Evolutionary conservation across 2,113 vertebrate species (phyloP), one percentile per base, ranked within the genome.

Genomic region (Labrus mixtus): DNA sequence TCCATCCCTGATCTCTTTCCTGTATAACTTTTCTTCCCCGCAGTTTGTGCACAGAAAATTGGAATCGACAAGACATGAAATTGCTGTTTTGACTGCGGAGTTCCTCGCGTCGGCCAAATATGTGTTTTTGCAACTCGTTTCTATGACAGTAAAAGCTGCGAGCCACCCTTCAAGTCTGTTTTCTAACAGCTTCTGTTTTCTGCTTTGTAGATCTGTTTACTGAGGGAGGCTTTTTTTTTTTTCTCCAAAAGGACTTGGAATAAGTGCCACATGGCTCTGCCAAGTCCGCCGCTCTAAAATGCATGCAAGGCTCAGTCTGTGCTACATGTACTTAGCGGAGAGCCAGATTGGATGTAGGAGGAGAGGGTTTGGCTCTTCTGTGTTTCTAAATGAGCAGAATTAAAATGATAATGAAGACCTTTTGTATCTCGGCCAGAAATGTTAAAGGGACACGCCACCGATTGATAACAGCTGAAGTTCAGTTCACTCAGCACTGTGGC

Each of bases 31-130:
- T 20, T 57, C 39, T 53, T 19, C 74, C 56, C 45, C 62, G 45
- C 53, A 61, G 29, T 79, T 83, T 53, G 65, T 66, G 19, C 57
- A 4, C 63, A 41, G 68, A 59, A 78, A 86, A 82, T 89, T 84
- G 58, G 46, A 77, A 68, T 60, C 59, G 69, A 89, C 68, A 84
- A 71, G 55, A 81, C 77, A 85, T 91, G 77, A 87, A 85, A 86
- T 73, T 86, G 83, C 50, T 88, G 85, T 83, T 87, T 75, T 78
- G 70, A 86, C 69, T 73, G 39, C 72, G 77, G 79, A 70, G 41
- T 68, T 66, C 57, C 39, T 78, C 15, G 0, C 4, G 61, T 59
- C 66, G 59, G 58, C 53, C 56, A 36, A 53, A 69, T 45, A 0
- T 2, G 2, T 36, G 62, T 82, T 84, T 48, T 71, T 1, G 56